Base-by-base conservation (phyloP, 1,140 invertebrate species). In the Drosophila watanabei region DNA sequence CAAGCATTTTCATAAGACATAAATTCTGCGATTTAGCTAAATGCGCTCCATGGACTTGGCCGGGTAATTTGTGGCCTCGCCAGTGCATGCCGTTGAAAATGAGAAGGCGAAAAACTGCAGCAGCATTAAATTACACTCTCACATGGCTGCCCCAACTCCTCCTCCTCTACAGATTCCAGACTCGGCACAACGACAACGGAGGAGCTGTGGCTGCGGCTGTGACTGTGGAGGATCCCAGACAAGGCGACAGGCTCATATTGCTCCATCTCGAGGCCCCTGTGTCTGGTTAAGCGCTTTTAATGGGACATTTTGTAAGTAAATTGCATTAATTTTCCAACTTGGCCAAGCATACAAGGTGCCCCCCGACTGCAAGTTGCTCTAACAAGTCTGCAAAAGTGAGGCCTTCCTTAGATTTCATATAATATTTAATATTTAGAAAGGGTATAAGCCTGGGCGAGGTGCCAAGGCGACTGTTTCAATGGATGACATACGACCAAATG, bases 1-100 rank as follows among this genome's bases (percentile, higher is more conserved):
- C 73, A 46, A 75, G 70, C 86, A 82, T 82, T 89, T 89, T 90
- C 82, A 89, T 89, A 90, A 89, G 86, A 89, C 86, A 89, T 89
- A 89, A 89, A 89, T 89, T 90, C 56, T 77, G 81, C 81, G 85
- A 89, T 89, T 89, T 89, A 73, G 85, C 85, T 85, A 85, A 89
- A 89, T 90, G 86, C 75, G 86, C 82, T 90, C 71, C 66, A 63
- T 66, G 82, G 82, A 86, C 82, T 82, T 68, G 77, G 82, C 79
- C 62, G 63, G 75, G 79, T 89, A 90, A 89, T 90, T 90, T 89
- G 86, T 89, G 86, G 86, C 86, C 52, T 57, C 24, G 16, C 32
- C 24, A 30, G 28, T 43, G 48, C 65, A 46, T 11, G 48, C 45
- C 51, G 41, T 24, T 39, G 32, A 35, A 75, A 45, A 62, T 57